Base-by-base conservation (phyloP, 2,113 vertebrate genomes). In the Xenus cinereus region DNA sequence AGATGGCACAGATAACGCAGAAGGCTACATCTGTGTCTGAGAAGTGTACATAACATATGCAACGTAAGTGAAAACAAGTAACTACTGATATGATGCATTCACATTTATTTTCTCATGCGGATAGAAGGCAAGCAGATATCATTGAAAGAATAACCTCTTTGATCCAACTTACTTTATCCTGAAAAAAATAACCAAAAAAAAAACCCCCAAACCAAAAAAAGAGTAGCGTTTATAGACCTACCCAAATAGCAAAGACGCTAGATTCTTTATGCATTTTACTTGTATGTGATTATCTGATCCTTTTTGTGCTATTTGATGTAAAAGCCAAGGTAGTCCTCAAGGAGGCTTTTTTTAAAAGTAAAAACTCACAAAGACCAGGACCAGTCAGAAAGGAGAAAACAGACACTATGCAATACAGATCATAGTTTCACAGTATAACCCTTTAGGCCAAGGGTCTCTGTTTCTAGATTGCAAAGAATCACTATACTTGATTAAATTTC, bases 1-100 rank as follows among this genome's bases (percentile, higher is more conserved):
- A 5, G 14, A 4, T 62, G 16, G 30, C 60, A 87, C 1, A 7
- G 32, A 57, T n/a, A 39, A 32, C 7, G 2, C 0, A 35, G 32
- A 74, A 89, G 26, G 18, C 22, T 71, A 20, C 23, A 39, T 43
- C 84, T 87, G 8, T 16, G 6, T 51, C 37, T 46, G 21, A 51
- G 15, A 62, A 69, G 5, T 4, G 18, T 14, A 19, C 14, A 14
- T 6, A 46, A 67, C 9, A 32, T 14, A 24, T 5, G 13, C 16
- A 37, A 33, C 2, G 0, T 28, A 84, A 89, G 12, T 14, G 32
- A 56, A 75, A 84, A 64, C 50, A 74, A 54, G 7, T 27, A 75
- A 59, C 10, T 54, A 23, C 12, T 48, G 33, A 53, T 9, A 14
- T 0, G 9, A 74, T 41, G 14, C 33, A 50, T 18, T 71, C 51